phyloP scores from a whole-genome alignment of 23 tunicate species.

The Pegea sp. region DNA sequence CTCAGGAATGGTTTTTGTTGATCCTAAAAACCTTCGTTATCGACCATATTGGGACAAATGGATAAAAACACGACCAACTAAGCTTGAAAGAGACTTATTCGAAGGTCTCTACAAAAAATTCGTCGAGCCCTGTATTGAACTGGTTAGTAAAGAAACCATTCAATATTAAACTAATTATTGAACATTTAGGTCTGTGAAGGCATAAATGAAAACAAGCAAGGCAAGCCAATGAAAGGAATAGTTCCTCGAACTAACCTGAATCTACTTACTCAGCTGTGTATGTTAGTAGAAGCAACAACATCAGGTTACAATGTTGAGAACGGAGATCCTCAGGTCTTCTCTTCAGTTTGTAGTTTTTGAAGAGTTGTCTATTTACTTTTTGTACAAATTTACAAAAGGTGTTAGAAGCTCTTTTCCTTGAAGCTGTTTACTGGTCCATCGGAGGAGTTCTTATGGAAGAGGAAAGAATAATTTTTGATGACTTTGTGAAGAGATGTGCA shows the following conservation, averaged over 20 bases:
- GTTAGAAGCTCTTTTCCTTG: conserved; percentile 75
- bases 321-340: conserved; percentile 39
- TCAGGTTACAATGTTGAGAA: conserved; percentile 68
- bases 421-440: conserved; percentile 92
- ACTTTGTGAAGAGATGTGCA: conserved; percentile 46
- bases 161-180: neutral
- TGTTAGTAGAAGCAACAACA: conserved; percentile 65
- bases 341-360: neutral
- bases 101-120: conserved; percentile 62
- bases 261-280: conserved; percentile 87
- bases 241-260: conserved; percentile 93
- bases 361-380: neutral
- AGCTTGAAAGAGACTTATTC: conserved; percentile 60
- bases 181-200: conserved; percentile 80
- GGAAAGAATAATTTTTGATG: conserved; percentile 38
- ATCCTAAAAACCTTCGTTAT: conserved; percentile 89
- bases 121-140: conserved; percentile 44
- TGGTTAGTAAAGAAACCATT: conserved; percentile 12
- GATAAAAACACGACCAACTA: conserved; percentile 33
- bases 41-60: conserved; percentile 94
- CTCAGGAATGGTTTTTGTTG: conserved; percentile 96
- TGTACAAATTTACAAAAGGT: conserved; percentile 9
- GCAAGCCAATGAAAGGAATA: conserved; percentile 69
- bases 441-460: conserved; percentile 91
- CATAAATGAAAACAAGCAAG: conserved; percentile 49